phyloP scores from a whole-genome alignment of 2,888 invertebrate species.

The Colostygia pectinataria region DNA sequence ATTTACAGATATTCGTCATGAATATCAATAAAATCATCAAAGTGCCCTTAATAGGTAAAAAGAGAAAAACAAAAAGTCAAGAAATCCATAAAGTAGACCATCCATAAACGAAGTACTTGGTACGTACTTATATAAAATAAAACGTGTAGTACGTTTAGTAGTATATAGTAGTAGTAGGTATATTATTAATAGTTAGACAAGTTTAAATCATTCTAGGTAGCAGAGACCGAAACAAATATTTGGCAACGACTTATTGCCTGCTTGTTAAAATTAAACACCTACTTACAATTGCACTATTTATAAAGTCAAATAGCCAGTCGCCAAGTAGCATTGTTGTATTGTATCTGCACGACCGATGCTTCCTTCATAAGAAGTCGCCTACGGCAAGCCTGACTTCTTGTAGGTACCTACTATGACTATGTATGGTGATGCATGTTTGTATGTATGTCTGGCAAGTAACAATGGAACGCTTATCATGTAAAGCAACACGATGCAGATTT shows the following conservation, averaged over 20 bases:
- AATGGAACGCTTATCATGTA: constrained; percentile 17
- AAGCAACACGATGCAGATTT: not conserved
- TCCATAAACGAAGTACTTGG: no score
- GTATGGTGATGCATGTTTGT: constrained; percentile 19
- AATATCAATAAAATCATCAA: constrained; percentile 15
- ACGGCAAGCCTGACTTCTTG: constrained; percentile 56
- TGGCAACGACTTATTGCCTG: constrained; percentile 14
- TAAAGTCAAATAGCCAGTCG: constrained; percentile 76
- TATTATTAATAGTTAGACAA: not conserved
- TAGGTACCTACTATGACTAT: constrained; percentile 38
- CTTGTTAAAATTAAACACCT: constrained; percentile 20
- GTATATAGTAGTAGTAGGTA: no score
- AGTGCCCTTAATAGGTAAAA: no score
- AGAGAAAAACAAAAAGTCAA: no score
- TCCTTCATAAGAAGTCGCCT: constrained; percentile 64
- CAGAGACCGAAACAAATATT: not conserved
- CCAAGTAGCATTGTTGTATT: constrained; percentile 77
- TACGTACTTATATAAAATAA: no score
- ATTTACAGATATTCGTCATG: constrained; percentile 23
- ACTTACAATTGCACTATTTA: constrained; percentile 68
- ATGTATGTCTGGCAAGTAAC: constrained; percentile 7
- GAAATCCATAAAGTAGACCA: no score
- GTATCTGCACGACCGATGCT: constrained; percentile 58
- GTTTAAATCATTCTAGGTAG: not conserved
- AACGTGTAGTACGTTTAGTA: no score